These are phyloP conservation scores for Indicator indicator DNA, from an alignment of 2,113 vertebrate species.

Conservation along the genomic window DNA sequence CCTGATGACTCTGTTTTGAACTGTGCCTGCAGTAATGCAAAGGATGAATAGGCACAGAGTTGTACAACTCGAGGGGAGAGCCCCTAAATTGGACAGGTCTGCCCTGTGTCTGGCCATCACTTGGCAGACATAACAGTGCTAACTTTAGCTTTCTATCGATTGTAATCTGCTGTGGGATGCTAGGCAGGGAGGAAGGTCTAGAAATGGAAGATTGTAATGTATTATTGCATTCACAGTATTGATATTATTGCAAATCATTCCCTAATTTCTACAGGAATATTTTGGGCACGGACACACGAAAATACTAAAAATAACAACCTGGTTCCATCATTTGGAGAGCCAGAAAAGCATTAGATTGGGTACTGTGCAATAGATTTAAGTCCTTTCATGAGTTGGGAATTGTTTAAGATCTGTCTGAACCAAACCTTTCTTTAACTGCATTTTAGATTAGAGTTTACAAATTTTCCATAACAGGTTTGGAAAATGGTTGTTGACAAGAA, in stretches of 20 bases:
- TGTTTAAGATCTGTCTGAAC: neutral
- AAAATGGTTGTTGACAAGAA: neutral
- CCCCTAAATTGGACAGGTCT: conserved; percentile 27
- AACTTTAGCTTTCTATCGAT: conserved; percentile 62
- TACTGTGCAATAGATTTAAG: conserved; percentile 1
- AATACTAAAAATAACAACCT: conserved; percentile 26
- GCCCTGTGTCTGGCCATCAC: neutral
- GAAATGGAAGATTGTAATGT: conserved; percentile 57
- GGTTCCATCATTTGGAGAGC: neutral
- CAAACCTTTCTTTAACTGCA: neutral
- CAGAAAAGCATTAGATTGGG: conserved; percentile 1
- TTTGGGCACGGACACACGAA: conserved; percentile 25
- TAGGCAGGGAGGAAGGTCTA: conserved; percentile 17
- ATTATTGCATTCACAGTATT: conserved; percentile 61
- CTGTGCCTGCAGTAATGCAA: neutral
- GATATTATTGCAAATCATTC: conserved; percentile 52
- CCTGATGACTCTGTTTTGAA: neutral
- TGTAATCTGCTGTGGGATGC: conserved; percentile 45
- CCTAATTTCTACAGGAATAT: conserved; percentile 51
- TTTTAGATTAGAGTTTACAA: conserved; percentile 8
- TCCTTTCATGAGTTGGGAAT: neutral
- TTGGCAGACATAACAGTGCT: conserved; percentile 51
- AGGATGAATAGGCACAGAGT: neutral
- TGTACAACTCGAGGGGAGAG: neutral
- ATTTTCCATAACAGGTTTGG: conserved; percentile 6